Percentiles rank a stretch among this genome's conserved stretches.
phyloP scores from a whole-genome alignment of 2,113 vertebrate genomes.

The Onychostruthus taczanowskii region DNA sequence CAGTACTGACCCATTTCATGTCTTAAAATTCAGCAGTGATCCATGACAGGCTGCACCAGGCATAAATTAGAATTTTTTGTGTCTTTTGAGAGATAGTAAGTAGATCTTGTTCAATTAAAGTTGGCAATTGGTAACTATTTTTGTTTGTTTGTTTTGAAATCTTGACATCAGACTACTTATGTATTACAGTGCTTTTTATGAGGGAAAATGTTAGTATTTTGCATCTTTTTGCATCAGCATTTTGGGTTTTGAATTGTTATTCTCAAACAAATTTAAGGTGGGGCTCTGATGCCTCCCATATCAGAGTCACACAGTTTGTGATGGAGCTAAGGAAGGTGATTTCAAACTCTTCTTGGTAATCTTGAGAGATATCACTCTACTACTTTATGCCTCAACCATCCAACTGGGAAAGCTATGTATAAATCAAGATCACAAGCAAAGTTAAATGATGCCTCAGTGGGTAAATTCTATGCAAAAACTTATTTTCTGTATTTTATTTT shows the following conservation, averaged over 20 bases:
- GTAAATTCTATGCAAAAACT: not conserved
- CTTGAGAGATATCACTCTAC: not conserved
- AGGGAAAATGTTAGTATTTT: not conserved
- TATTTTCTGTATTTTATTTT: slow-evolving; percentile 15
- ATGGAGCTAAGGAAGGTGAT: not conserved
- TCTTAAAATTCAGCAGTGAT: not conserved
- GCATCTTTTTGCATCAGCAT: not conserved
- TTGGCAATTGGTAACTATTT: not conserved
- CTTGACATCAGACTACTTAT: not conserved
- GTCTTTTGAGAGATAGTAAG: not conserved
- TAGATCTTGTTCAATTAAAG: not conserved
- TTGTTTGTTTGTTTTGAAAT: not conserved
- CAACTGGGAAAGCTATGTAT: not conserved
- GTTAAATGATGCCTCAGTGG: not conserved
- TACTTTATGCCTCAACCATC: not conserved
- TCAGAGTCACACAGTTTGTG: not conserved
- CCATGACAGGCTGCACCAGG: not conserved
- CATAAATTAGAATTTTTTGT: not conserved
- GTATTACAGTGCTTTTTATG: not conserved
- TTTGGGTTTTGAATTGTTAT: not conserved
- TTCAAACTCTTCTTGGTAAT: not conserved
- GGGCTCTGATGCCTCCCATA: not conserved
- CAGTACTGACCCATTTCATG: not conserved
- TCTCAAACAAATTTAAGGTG: not conserved
- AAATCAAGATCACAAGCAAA: not conserved